Evolutionary conservation across 2,797 vertebrate genomes (phyloP), one percentile per base, ranked within the genome.

Genomic region (Mormyrops attenuatus): DNA sequence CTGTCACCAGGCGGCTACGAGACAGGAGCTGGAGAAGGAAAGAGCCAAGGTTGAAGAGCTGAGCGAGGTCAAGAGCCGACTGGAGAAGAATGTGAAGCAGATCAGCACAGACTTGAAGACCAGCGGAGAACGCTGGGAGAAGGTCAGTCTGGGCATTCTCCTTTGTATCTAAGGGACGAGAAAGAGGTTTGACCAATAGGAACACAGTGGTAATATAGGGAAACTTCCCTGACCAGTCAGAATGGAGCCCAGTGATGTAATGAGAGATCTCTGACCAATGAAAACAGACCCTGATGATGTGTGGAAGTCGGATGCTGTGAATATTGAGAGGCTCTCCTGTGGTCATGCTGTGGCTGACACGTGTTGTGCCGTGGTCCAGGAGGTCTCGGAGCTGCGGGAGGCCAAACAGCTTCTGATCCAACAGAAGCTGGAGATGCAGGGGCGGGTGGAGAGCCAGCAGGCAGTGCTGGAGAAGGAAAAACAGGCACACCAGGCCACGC

Each of bases 381-480:
- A 98, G 90, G 91, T 97, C 90, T 91, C 94, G 84, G 96, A 97
- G 92, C 93, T 99, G 90, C 97, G 94, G 91, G 98, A 99, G 91
- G 98, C 97, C 89, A 99, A 98, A 91, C 97, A 98, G 91, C 94
- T 99, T 89, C 94, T 99, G 94, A 99, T 99, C 95, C 97, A 99
- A 93, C 98, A 99, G 95, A 99, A 99, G 92, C 94, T 99, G 94
- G 98, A 99, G 92, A 93, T 97, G 88, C 98, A 99, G 93, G 94
- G 95, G 85, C 96, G 96, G 93, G 92, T 97, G 91, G 97, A 98
- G 92, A 94, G 92, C 3, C 91, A 90, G 0, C 96, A 95, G 92
- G 94, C 93, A 8, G 77, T 92, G 73, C 91, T 99, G 22, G 96
- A 98, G 91, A 95, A 97, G 92, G 97, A 99, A 92, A 97, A 96